A percentile compares a stretch with the other conserved stretches of the same genome.
phyloP scores from a whole-genome alignment of 2,888 invertebrate species.

The Temnothorax rugatulus region DNA sequence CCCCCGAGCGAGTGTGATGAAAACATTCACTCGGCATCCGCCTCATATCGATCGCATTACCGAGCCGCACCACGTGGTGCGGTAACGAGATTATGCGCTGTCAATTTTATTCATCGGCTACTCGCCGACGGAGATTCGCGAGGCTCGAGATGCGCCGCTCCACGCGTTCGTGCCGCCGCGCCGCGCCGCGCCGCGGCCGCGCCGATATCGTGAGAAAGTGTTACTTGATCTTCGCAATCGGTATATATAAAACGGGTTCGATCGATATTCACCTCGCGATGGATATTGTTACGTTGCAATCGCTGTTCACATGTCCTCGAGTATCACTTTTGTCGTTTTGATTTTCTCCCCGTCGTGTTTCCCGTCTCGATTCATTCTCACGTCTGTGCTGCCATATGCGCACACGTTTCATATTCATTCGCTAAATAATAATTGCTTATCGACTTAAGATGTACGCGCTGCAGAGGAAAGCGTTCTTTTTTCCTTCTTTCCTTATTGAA shows the following conservation, averaged over 20 bases:
- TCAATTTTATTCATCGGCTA: conserved; percentile 34
- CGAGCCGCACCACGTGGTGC: not conserved
- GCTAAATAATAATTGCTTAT: conserved; percentile 11
- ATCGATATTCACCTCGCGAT: not conserved
- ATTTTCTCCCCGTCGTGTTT: not conserved
- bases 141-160: conserved; percentile 4
- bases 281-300: conserved; percentile 20
- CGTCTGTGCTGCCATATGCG: not conserved
- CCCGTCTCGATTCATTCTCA: not conserved
- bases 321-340: not conserved
- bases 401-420: not conserved
- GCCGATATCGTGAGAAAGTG: conserved; percentile 5
- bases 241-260: not conserved
- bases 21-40: conserved; percentile 38
- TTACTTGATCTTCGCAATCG: not conserved
- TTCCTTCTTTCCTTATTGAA: not conserved
- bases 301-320: not conserved
- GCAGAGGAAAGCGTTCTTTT: conserved; percentile 20
- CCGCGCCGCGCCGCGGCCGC: too few relatives aligned
- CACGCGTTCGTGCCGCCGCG: not conserved
- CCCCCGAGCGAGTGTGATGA: conserved; percentile 37
- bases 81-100: conserved; percentile 48
- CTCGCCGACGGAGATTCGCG: conserved; percentile 6
- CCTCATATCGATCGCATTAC: conserved; percentile 35
- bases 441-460: not conserved